These are phyloP conservation scores for Cettia cetti DNA, from an alignment of 2,113 vertebrate genomes.

Conservation along the genomic window DNA sequence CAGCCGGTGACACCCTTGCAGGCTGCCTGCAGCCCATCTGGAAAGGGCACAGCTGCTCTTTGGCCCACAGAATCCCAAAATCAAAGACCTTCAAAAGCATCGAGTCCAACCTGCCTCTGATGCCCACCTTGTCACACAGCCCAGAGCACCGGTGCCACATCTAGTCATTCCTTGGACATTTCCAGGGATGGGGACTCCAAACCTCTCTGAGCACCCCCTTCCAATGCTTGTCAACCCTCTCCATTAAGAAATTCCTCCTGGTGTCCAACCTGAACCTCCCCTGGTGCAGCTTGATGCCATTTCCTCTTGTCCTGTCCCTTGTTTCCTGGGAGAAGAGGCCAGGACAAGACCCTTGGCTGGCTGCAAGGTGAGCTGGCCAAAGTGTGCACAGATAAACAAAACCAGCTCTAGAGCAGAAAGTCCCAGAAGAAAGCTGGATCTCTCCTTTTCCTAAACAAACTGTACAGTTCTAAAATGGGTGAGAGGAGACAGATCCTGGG, in stretches of 20 bases:
- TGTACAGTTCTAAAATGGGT: neutral
- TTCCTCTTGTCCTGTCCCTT: neutral
- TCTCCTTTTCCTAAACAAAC: neutral
- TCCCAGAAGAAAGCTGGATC: neutral
- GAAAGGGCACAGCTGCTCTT: neutral
- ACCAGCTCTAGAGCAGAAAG: neutral
- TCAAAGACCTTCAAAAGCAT: neutral
- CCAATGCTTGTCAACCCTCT: neutral
- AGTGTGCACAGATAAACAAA: neutral
- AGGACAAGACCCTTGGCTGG: neutral
- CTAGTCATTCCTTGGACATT: neutral
- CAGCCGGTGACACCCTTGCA: neutral
- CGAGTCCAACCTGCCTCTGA: accelerated
- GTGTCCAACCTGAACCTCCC: neutral
- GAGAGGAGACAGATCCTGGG: neutral
- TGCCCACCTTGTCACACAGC: neutral
- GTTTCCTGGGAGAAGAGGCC: neutral
- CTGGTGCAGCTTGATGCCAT: neutral
- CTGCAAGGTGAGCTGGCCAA: neutral
- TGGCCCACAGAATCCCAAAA: neutral
- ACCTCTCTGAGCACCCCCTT: neutral
- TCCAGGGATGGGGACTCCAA: neutral
- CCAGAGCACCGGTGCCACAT: neutral
- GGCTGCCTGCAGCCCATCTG: neutral
- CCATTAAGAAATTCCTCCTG: neutral